Evolutionary conservation across 1,140 invertebrate genomes (phyloP).

Genomic region (Cryptotermes secundus): DNA sequence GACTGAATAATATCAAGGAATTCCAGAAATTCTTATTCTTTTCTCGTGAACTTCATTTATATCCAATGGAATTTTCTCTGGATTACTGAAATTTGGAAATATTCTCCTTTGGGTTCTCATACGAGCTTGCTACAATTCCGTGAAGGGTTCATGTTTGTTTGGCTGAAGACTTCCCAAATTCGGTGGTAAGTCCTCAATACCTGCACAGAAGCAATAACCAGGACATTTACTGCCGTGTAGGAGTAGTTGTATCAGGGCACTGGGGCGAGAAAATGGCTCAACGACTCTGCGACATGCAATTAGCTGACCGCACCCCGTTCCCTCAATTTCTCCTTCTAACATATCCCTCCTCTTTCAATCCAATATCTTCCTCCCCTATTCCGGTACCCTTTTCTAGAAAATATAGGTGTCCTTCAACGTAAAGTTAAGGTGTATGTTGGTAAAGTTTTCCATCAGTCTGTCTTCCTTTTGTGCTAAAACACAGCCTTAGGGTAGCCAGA

Average conservation of each 20-base stretch:
- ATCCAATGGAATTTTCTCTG: no score
- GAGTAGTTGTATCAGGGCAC: background rate
- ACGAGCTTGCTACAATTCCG: background rate
- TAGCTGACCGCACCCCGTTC: background rate
- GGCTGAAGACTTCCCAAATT: background rate
- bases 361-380: background rate
- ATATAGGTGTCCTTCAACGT: background rate
- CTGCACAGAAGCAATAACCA: background rate
- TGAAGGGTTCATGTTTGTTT: background rate
- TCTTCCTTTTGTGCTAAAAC: background rate
- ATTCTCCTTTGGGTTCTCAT: no score
- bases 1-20: no score
- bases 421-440: background rate
- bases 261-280: conserved; percentile 9
- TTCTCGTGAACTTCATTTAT: no score
- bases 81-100: no score
- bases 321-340: background rate
- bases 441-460: background rate
- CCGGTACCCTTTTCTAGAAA: background rate
- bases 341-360: background rate
- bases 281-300: conserved; percentile 2
- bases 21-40: no score
- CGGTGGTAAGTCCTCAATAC: background rate
- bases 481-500: no score
- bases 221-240: background rate